Evolutionary conservation across 2,888 invertebrate species (phyloP), one percentile per base, ranked within the genome.

Genomic region (Acronicta alni): DNA sequence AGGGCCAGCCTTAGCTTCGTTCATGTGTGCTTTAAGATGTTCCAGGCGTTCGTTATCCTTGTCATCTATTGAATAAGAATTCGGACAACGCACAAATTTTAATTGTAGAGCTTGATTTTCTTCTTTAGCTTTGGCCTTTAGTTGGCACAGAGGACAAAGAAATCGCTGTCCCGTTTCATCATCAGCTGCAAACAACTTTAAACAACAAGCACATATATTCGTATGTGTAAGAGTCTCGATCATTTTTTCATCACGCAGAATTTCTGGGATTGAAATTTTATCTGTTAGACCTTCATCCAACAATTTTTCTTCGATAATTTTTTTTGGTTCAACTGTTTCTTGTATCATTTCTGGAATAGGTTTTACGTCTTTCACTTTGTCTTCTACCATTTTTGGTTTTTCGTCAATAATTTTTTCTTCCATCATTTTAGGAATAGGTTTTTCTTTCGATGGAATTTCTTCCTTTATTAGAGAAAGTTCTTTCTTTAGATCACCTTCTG

Each of bases 11-110:
- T 67, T 70, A 44, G 67, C 71, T 45, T 67, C 59, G 47, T 67
- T 63, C 12, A 82, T 73, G 35, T 79, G 75, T 17, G 60, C 15
- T 53, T 69, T 58, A 0, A 82, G 58, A 46, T 68, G 51, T 37
- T 71, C 66, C 8, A 76, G 35, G 6, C 67, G 51, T 43, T 70
- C 61, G 9, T 60, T 58, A 42, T 66, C 43, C 20, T 64, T 59
- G 0, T 32, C 17, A 8, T 54, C 42, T 65, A 52, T 71, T 73
- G 23, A 26, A 32, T 63, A 30, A 17, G 15, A 43, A 26, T 30
- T 18, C 16, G 20, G 37, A n/a, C 64, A 65, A 4, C 57, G 53
- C 9, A 59, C 44, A 17, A 63, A 15, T 35, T 61, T 44, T 2
- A 65, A 15, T 56, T 38, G 48, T 9, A 54, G 18, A 23, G 53